Evolutionary conservation across 92 coral and sea anemone species (phyloP), one percentile per base, ranked within the genome.

Genomic region (Zoanthus sociatus): DNA sequence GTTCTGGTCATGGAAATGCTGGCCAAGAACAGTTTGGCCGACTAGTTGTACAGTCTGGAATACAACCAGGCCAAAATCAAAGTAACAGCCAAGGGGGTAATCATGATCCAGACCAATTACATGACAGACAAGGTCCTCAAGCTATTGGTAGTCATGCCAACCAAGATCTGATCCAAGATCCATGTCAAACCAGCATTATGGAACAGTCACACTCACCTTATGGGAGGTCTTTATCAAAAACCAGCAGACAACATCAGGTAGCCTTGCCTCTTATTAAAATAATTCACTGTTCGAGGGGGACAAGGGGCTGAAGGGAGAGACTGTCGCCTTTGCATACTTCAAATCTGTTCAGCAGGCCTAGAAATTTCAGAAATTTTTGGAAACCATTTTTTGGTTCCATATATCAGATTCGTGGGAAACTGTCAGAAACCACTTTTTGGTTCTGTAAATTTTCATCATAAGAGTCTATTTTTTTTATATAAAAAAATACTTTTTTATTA

Each of bases 211-310:
- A 64, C 20, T n/a, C 85, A 44, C 44, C 73, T 14, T 81, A 66
- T 66, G 75, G 75, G 16, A 67, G 85, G 44, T 0, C 21, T 6
- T 11, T 63, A 48, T 20, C 63, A 45, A 81, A 81, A 44, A 46
- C 75, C 47, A 26, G 75, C 66, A 63, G 85, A 20, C 85, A 64
- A 42, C 75, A 70, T 11, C 85, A 81, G 85, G 85, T 81, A 21
- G 11, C 14, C 13, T 48, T 18, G 21, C 5, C 33, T 14, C 5
- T 2, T 17, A 32, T 78, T 30, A 12, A 26, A 7, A 17, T 21
- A 17, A 17, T 50, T 7, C 61, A 48, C 9, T 75, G n/a, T 12
- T 76, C 33, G 26, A 26, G 26, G 26, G 26, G 26, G 26, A 26
- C 26, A 26, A 26, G 26, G 26, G 26, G 26, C 26, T 26, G 26